These are phyloP conservation scores for Battus philenor DNA, from an alignment of 1,140 invertebrate genomes.

Conservation along the genomic window DNA sequence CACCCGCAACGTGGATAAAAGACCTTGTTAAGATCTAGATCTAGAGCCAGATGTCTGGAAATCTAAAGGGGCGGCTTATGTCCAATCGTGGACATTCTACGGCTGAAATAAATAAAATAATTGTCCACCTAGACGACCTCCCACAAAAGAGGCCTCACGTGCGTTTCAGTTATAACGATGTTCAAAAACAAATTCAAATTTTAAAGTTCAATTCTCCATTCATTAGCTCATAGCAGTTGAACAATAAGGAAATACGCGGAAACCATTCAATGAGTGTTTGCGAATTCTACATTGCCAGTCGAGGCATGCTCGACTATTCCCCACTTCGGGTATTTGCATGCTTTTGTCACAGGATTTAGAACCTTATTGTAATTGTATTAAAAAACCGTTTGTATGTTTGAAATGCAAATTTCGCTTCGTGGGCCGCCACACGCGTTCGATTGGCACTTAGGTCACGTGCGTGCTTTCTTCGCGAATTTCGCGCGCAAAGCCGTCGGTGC, in stretches of 20 bases:
- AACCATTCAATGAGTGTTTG: slow-evolving; percentile 62
- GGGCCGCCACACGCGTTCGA: slow-evolving; percentile 42
- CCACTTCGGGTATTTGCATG: slow-evolving; percentile 25
- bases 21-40: too few species aligned
- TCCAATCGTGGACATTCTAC: too few species aligned
- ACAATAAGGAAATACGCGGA: slow-evolving; percentile 73
- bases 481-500: slow-evolving; percentile 58
- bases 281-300: slow-evolving; percentile 60
- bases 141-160: too few species aligned
- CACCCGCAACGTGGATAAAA: too few species aligned
- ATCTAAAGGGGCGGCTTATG: too few species aligned
- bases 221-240: slow-evolving; percentile 47
- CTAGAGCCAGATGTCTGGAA: too few species aligned
- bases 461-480: slow-evolving; percentile 71
- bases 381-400: too few species aligned
- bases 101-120: too few species aligned
- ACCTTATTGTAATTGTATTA: slow-evolving; percentile 31
- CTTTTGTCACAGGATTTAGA: slow-evolving; percentile 28
- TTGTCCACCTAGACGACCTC: too few species aligned
- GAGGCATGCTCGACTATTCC: slow-evolving; percentile 47
- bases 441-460: slow-evolving; percentile 59
- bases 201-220: slow-evolving; percentile 63
- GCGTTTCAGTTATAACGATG: too few species aligned
- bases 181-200: slow-evolving; percentile 6
- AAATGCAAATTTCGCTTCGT: slow-evolving; percentile 28